Conservation (phyloP, 2,113 vertebrate species). For the Archocentrus centrarchus region DNA sequence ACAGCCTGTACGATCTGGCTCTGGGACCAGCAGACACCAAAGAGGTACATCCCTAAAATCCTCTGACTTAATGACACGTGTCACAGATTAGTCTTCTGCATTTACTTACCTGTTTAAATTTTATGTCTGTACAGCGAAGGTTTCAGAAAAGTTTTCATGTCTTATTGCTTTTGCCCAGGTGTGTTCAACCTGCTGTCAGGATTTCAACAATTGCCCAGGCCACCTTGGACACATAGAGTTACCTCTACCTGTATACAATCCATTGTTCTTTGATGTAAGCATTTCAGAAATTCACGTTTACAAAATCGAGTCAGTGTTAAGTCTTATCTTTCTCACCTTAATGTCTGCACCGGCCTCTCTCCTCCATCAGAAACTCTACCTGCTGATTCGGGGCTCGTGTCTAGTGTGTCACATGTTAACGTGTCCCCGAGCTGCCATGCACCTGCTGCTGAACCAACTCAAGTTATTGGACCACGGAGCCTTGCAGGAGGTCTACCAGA, state of each 20-base stretch:
- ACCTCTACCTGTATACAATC: constrained; percentile 92
- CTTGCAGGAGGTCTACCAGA: constrained; percentile 86
- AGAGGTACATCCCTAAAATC: constrained; percentile 73
- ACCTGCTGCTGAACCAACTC: constrained; percentile 89
- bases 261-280: constrained; percentile 93
- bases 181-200: constrained; percentile 93
- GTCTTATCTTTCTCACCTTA: neutral
- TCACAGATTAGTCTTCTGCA: neutral
- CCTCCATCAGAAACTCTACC: constrained; percentile 80
- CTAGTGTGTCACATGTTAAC: constrained; percentile 89
- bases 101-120: neutral
- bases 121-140: neutral
- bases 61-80: neutral
- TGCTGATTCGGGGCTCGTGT: constrained; percentile 91
- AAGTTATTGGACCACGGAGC: constrained; percentile 87
- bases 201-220: constrained; percentile 91
- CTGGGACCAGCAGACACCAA: constrained; percentile 90
- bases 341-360: neutral
- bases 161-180: constrained; percentile 59
- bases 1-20: constrained; percentile 92
- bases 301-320: neutral
- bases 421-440: constrained; percentile 86
- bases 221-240: constrained; percentile 93
- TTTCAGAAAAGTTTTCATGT: neutral
- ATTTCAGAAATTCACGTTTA: neutral